Conservation (phyloP, 2,888 invertebrate genomes). For the Hetaerina titia region DNA sequence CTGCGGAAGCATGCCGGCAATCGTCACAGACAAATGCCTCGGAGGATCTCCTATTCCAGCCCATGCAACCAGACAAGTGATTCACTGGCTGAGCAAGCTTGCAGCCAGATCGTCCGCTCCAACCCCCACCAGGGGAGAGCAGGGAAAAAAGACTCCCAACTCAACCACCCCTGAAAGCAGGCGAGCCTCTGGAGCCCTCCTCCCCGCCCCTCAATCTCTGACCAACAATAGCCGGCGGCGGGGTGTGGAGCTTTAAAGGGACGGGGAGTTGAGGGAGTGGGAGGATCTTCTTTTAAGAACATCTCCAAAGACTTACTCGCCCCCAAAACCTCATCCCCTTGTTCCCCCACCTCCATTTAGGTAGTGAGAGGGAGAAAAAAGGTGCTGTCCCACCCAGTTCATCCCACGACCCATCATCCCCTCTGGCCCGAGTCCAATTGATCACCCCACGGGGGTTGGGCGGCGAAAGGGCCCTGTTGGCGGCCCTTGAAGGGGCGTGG, state of each 20-base stretch:
- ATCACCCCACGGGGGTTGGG: conserved; percentile 47
- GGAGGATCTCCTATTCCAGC: neutral
- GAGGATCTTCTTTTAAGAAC: conserved; percentile 4
- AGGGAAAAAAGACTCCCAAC: neutral
- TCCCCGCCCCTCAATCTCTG: neutral
- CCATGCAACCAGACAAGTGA: conserved; percentile 37
- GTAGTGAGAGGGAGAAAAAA: neutral
- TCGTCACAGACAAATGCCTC: conserved; percentile 48
- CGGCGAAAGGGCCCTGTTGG: conserved; percentile 18
- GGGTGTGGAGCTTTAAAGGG: neutral
- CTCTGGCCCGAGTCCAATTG: conserved; percentile 42
- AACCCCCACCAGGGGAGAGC: neutral
- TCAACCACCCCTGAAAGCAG: neutral
- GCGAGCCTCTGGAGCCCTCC: neutral
- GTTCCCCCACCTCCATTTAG: neutral
- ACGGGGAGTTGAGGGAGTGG: neutral
- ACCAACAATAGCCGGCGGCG: neutral
- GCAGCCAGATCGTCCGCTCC: neutral
- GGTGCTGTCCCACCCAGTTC: neutral
- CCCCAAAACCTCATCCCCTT: neutral
- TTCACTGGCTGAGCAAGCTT: conserved; percentile 43
- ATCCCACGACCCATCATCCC: conserved; percentile 18
- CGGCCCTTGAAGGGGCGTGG: neutral
- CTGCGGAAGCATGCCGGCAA: neutral
- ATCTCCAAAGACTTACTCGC: neutral